phyloP scores from a whole-genome alignment of 2,888 invertebrate genomes.

The Euphydryas editha region DNA sequence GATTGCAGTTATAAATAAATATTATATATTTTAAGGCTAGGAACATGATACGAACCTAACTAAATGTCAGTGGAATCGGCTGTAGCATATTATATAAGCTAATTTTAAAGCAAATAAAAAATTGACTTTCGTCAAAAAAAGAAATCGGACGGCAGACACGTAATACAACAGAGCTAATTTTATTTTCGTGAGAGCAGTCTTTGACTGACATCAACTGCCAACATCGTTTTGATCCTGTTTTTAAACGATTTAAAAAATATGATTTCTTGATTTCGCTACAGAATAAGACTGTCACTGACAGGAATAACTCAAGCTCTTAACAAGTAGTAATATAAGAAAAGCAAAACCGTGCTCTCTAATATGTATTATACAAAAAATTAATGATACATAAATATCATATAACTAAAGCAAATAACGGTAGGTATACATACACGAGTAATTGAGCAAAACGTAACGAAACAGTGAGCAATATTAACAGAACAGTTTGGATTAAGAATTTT shows the following conservation, averaged over 20 bases:
- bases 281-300: slow-evolving; percentile 49
- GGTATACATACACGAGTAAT: slow-evolving; percentile 69
- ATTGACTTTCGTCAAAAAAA: slow-evolving; percentile 31
- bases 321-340: slow-evolving; percentile 74
- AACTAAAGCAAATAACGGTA: slow-evolving; percentile 67
- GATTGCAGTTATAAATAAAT: slow-evolving; percentile 58
- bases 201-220: slow-evolving; percentile 16
- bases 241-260: slow-evolving; percentile 3
- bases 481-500: slow-evolving; percentile 20
- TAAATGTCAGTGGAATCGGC: slow-evolving; percentile 47
- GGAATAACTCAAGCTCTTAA: slow-evolving; percentile 62
- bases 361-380: slow-evolving; percentile 68
- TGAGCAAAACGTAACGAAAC: slow-evolving; percentile 82
- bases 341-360: slow-evolving; percentile 81
- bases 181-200: slow-evolving; percentile 36
- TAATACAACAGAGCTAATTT: slow-evolving; percentile 47
- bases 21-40: slow-evolving; percentile 61
- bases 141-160: slow-evolving; percentile 71
- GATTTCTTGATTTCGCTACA: slow-evolving; percentile 36
- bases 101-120: slow-evolving; percentile 29
- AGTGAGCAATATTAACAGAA: slow-evolving; percentile 73
- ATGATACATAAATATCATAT: slow-evolving; percentile 62
- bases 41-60: slow-evolving; percentile 61
- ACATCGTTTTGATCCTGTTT: slow-evolving; percentile 12
- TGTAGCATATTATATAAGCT: slow-evolving; percentile 32